phyloP scores from a whole-genome alignment of 2,797 vertebrate genomes.

The Typhlichthys eigenmanni region DNA sequence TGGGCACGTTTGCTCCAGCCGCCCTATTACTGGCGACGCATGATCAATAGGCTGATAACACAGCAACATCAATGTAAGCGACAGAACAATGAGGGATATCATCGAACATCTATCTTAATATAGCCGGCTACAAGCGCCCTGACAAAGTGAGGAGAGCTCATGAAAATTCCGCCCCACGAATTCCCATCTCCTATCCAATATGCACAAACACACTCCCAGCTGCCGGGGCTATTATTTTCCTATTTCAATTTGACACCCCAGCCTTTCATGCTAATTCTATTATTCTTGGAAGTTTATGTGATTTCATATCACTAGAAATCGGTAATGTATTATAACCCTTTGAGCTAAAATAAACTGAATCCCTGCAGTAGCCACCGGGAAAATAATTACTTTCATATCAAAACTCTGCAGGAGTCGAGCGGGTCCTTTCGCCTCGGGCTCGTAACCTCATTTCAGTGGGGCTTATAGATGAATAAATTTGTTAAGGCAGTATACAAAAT shows the following conservation, averaged over 20 bases:
- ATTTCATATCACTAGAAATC: slow-evolving; percentile 99
- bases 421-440: slow-evolving; percentile 94
- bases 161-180: slow-evolving; percentile 99
- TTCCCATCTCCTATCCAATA: slow-evolving; percentile 95
- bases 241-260: slow-evolving; percentile 99
- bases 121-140: slow-evolving; percentile 97
- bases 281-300: slow-evolving; percentile 99
- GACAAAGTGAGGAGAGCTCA: slow-evolving; percentile 95
- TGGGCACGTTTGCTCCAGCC: slow-evolving; percentile 97
- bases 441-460: slow-evolving; percentile 90
- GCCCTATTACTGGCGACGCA: slow-evolving; percentile 99
- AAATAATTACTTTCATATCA: slow-evolving; percentile 99
- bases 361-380: slow-evolving; percentile 99
- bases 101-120: slow-evolving; percentile 99
- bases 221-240: slow-evolving; percentile 99
- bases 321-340: slow-evolving; percentile 99
- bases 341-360: slow-evolving; percentile 96
- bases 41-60: slow-evolving; percentile 99
- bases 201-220: slow-evolving; percentile 98
- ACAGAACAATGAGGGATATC: slow-evolving; percentile 99
- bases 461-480: slow-evolving; percentile 97
- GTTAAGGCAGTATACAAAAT: slow-evolving; percentile 98
- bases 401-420: slow-evolving; percentile 99
- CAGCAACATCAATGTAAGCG: slow-evolving; percentile 99
- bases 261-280: slow-evolving; percentile 99